Conservation (phyloP, 2,797 vertebrate species). For the Argentina silus region DNA sequence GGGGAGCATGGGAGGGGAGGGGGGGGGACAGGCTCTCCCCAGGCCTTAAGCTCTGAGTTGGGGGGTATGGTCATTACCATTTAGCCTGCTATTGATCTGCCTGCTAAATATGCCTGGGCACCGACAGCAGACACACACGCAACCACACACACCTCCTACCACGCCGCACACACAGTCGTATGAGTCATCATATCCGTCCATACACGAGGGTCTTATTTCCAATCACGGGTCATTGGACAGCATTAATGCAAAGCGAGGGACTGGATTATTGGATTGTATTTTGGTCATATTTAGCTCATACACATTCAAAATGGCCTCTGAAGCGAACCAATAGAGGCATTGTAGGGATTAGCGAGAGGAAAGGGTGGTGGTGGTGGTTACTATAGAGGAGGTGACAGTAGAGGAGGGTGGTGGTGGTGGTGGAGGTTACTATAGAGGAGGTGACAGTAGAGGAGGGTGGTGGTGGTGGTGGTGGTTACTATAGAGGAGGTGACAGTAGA, state of each 20-base stretch:
- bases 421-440: no score
- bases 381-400: neutral
- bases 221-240: conserved; percentile 35
- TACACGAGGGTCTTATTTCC: conserved; percentile 28
- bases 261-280: neutral
- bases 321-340: neutral
- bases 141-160: conserved; percentile 41
- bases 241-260: conserved; percentile 4
- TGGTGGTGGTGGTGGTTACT: no score
- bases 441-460: no score
- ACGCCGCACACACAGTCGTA: conserved; percentile 38
- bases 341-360: neutral
- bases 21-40: conserved; percentile 48
- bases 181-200: conserved; percentile 33
- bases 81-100: conserved; percentile 71
- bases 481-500: no score
- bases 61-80: conserved; percentile 65
- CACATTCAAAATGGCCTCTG: neutral
- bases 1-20: conserved; percentile 34
- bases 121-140: conserved; percentile 5
- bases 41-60: conserved; percentile 67
- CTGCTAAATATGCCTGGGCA: conserved; percentile 60
- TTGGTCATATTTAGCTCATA: neutral
- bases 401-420: no score
- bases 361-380: neutral